Percentiles rank a stretch among this genome's conserved stretches.
Conservation (phyloP, 2,797 vertebrate species). For the Ctenopoma multispine region DNA sequence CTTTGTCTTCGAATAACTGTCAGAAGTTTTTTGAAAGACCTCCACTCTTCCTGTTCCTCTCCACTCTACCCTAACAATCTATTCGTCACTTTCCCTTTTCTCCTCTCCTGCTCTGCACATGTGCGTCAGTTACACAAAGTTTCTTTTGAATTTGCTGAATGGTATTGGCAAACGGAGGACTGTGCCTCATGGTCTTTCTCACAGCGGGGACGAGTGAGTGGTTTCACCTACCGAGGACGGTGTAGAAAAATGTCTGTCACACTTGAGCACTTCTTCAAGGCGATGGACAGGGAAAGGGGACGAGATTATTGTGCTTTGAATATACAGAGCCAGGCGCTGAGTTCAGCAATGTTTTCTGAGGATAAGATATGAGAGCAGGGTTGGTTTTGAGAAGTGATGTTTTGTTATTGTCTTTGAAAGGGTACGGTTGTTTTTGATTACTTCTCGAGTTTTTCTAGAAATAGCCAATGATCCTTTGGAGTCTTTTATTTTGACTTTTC, state of each 20-base stretch:
- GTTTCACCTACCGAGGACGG: slow-evolving; percentile 47
- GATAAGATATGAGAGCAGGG: slow-evolving; percentile 15
- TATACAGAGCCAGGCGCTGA: slow-evolving; percentile 16
- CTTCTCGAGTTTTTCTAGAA: background rate
- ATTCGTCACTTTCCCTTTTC: slow-evolving; percentile 49
- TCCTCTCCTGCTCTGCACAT: slow-evolving; percentile 29
- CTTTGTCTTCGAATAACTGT: slow-evolving; percentile 42
- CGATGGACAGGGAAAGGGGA: slow-evolving; percentile 34
- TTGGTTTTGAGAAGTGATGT: background rate
- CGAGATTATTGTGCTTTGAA: slow-evolving; percentile 51
- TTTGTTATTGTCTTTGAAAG: background rate
- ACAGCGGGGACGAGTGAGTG: slow-evolving; percentile 52
- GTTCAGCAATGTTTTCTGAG: slow-evolving; percentile 18
- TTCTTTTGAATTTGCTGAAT: slow-evolving; percentile 72
- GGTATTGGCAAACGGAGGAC: slow-evolving; percentile 54
- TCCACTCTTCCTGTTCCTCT: slow-evolving; percentile 42
- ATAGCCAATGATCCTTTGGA: background rate
- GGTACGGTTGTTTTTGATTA: slow-evolving; percentile 3
- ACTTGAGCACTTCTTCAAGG: slow-evolving; percentile 61
- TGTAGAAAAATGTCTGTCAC: slow-evolving; percentile 66
- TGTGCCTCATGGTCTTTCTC: slow-evolving; percentile 43
- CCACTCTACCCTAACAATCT: slow-evolving; percentile 53
- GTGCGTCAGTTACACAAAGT: slow-evolving; percentile 48
- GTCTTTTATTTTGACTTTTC: background rate
- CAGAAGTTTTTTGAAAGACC: slow-evolving; percentile 48